Evolutionary conservation across 1,140 invertebrate species (phyloP).

Genomic region (Notospermus geniculatus): DNA sequence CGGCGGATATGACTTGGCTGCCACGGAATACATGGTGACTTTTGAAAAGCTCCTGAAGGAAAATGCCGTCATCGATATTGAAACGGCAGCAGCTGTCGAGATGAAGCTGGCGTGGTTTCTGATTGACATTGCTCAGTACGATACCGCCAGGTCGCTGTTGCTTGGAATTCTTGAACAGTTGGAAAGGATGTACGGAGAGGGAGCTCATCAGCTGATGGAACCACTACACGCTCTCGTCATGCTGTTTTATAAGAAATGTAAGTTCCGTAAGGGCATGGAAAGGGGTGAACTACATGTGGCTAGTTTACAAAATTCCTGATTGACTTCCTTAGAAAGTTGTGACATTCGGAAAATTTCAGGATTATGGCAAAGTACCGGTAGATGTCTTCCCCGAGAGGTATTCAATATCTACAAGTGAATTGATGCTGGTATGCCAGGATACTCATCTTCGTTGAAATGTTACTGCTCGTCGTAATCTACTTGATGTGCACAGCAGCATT

Average conservation of each 20-base stretch:
- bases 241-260: conserved; percentile 24
- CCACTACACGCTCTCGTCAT: conserved; percentile 23
- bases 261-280: too few species aligned
- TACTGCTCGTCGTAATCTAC: too few species aligned
- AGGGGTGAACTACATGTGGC: neutral
- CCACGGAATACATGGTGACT: conserved; percentile 21
- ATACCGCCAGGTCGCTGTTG: conserved; percentile 15
- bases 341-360: neutral
- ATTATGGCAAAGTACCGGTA: neutral
- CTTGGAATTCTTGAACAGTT: conserved; percentile 11
- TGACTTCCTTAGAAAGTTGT: neutral
- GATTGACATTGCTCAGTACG: conserved; percentile 31
- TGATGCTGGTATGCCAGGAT: too few species aligned
- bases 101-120: conserved; percentile 29
- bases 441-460: too few species aligned
- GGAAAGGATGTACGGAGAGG: conserved; percentile 15
- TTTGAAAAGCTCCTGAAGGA: conserved; percentile 13
- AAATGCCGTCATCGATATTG: conserved; percentile 4
- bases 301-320: neutral
- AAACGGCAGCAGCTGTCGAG: conserved; percentile 15
- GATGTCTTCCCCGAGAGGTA: too few species aligned
- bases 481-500: neutral
- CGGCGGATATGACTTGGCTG: conserved; percentile 30
- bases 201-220: conserved; percentile 20
- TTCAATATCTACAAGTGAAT: too few species aligned